These are phyloP conservation scores for Xanthia togata DNA, from an alignment of 2,888 invertebrate species.

Conservation along the genomic window DNA sequence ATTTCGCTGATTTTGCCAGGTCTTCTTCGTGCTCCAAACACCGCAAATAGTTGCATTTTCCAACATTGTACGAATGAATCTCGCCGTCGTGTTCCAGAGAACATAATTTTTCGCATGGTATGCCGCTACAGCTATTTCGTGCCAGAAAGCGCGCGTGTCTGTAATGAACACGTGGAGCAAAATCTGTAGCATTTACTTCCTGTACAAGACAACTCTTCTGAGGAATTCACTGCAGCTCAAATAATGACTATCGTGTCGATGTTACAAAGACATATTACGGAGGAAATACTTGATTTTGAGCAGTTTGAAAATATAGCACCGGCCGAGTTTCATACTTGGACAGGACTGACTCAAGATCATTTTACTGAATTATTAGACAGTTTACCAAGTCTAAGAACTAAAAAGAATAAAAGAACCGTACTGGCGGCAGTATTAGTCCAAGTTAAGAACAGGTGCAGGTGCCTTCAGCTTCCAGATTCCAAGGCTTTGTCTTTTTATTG, in stretches of 20 bases:
- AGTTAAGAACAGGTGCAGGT: no score
- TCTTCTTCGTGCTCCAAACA: slow-evolving; percentile 40
- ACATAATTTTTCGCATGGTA: slow-evolving; percentile 31
- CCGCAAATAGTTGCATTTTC: slow-evolving; percentile 35
- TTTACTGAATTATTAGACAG: no score
- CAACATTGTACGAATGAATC: slow-evolving; percentile 40
- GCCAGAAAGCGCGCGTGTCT: no score
- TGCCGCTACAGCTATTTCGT: background rate
- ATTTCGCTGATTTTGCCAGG: slow-evolving; percentile 17
- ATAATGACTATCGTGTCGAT: slow-evolving; percentile 34
- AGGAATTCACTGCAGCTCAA: slow-evolving; percentile 42
- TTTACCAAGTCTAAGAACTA: no score
- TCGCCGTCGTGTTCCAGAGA: slow-evolving; percentile 36
- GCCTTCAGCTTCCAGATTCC: no score
- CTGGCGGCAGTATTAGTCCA: no score
- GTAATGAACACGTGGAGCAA: slow-evolving; percentile 15
- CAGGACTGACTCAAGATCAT: slow-evolving; percentile 25
- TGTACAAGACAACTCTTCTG: slow-evolving; percentile 25
- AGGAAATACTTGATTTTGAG: slow-evolving; percentile 34
- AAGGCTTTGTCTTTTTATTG: no score
- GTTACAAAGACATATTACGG: slow-evolving; percentile 27
- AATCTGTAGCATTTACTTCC: slow-evolving; percentile 43
- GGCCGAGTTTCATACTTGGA: slow-evolving; percentile 25
- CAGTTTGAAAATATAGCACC: slow-evolving; percentile 17
- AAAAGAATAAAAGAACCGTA: no score